These are phyloP conservation scores for Peromyscus melanophrys DNA, from an alignment of 2,797 vertebrate genomes.

Conservation along the genomic window DNA sequence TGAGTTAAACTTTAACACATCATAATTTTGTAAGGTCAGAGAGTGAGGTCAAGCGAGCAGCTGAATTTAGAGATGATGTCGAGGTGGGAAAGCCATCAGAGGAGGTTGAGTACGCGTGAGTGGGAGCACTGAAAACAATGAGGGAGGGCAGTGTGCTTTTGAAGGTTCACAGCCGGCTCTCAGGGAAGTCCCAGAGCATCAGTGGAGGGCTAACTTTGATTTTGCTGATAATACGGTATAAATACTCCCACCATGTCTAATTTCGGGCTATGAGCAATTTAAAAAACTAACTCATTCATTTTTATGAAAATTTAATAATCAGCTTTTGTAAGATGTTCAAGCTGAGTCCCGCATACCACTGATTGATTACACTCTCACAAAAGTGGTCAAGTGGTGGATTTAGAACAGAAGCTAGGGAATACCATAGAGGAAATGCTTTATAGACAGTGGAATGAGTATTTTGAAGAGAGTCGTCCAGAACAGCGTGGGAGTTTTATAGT, in stretches of 20 bases:
- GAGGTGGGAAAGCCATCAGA: neutral
- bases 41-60: neutral
- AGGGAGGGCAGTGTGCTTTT: neutral
- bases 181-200: neutral
- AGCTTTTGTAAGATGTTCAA: neutral
- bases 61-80: neutral
- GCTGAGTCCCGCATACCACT: neutral
- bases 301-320: neutral
- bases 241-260: neutral
- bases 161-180: neutral
- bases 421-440: neutral
- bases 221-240: neutral
- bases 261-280: neutral
- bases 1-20: constrained; percentile 5
- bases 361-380: neutral
- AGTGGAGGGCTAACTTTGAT: neutral
- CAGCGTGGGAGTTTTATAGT: neutral
- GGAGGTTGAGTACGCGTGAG: neutral
- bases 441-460: neutral
- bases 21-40: neutral
- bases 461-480: constrained; percentile 1
- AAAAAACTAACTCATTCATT: neutral
- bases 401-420: constrained; percentile 3
- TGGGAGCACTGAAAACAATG: neutral
- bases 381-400: neutral